Percentiles rank a stretch among this genome's conserved stretches.
phyloP scores from a whole-genome alignment of 2,888 invertebrate species.

The Germaria angustata region DNA sequence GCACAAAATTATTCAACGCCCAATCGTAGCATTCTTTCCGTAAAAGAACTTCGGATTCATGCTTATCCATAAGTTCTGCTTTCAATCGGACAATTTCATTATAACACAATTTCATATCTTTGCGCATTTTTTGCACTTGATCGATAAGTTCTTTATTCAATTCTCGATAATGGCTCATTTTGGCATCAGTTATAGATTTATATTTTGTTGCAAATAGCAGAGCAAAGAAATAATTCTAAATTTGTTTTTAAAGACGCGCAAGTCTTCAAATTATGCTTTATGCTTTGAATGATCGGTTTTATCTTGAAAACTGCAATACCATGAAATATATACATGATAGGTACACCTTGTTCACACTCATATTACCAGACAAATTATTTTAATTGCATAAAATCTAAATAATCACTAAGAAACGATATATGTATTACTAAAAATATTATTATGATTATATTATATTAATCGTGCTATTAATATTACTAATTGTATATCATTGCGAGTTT shows the following conservation, averaged over 20 bases:
- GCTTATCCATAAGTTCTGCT: slow-evolving; percentile 56
- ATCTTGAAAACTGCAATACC: background rate
- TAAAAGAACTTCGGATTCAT: slow-evolving; percentile 5
- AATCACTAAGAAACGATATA: too few relatives aligned
- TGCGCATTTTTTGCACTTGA: slow-evolving; percentile 43
- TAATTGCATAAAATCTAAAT: too few relatives aligned
- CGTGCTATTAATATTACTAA: too few relatives aligned
- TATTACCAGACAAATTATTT: too few relatives aligned
- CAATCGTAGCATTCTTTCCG: slow-evolving; percentile 19
- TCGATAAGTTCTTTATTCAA: slow-evolving; percentile 68
- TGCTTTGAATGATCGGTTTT: background rate
- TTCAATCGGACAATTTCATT: slow-evolving; percentile 53
- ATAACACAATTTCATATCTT: slow-evolving; percentile 33
- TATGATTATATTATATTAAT: too few relatives aligned
- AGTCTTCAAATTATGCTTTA: background rate
- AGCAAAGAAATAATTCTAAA: too few relatives aligned
- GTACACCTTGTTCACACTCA: too few relatives aligned
- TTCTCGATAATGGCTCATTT: slow-evolving; percentile 69
- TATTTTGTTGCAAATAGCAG: too few relatives aligned
- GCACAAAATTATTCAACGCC: slow-evolving; percentile 24
- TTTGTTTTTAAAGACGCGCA: too few relatives aligned
- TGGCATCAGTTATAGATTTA: background rate
- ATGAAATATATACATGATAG: background rate
- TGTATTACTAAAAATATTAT: too few relatives aligned
- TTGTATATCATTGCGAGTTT: too few relatives aligned